Percentiles rank a stretch among this genome's conserved stretches.
These are phyloP conservation scores for Maconellicoccus hirsutus DNA, from an alignment of 1,140 invertebrate genomes.

Conservation along the genomic window DNA sequence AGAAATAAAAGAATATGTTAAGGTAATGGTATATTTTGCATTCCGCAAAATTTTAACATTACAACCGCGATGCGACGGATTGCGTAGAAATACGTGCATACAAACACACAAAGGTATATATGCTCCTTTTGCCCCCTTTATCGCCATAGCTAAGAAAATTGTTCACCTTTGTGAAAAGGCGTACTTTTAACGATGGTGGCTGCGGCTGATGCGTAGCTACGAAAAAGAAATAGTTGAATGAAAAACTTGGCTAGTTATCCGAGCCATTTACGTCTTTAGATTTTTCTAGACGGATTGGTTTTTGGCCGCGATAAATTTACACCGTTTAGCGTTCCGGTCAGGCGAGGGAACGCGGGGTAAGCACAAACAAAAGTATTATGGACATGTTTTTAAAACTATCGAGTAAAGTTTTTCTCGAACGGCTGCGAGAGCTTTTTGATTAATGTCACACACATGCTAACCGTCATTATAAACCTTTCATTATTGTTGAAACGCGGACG, in stretches of 20 bases:
- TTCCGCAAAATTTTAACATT: no score
- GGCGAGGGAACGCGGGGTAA: no score
- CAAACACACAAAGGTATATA: no score
- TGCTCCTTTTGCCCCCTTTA: no score
- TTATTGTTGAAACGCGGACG: no score
- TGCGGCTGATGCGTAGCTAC: background rate
- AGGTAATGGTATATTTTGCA: no score
- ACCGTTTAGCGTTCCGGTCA: background rate
- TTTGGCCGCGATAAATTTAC: background rate
- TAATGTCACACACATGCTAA: background rate
- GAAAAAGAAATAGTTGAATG: background rate
- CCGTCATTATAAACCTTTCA: background rate
- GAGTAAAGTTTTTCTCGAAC: background rate
- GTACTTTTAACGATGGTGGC: background rate
- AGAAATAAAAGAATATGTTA: no score
- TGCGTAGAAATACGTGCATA: no score
- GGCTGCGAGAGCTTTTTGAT: background rate
- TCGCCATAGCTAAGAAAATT: no score
- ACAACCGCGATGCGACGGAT: no score
- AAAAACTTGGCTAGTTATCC: background rate
- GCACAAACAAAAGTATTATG: background rate
- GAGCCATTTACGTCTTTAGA: constrained; percentile 3
- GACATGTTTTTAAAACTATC: background rate
- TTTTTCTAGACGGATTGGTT: constrained; percentile 4
- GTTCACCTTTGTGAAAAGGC: no score